Conservation (phyloP, 2,797 vertebrate species). For the Myripristis murdjan region DNA sequence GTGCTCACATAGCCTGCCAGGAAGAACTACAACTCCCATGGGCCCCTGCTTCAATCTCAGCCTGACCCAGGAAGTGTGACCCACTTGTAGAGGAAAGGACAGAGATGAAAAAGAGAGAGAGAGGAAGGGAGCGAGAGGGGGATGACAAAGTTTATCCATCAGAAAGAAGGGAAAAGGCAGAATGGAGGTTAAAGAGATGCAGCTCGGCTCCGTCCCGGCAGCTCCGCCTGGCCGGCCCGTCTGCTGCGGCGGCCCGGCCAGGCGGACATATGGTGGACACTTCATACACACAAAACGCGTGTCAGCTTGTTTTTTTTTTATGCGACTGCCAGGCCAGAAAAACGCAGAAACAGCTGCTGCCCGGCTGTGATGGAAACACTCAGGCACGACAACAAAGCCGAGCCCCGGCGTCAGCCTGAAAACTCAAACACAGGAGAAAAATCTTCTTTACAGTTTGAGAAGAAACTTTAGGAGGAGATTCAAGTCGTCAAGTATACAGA, state of each 20-base stretch:
- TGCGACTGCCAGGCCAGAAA: neutral
- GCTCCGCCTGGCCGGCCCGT: slow-evolving; percentile 70
- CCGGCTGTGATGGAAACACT: slow-evolving; percentile 1
- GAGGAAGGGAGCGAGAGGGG: neutral
- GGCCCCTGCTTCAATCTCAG: slow-evolving; percentile 65
- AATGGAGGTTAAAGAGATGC: slow-evolving; percentile 59
- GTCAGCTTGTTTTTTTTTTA: slow-evolving; percentile 29
- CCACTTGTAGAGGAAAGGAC: slow-evolving; percentile 72
- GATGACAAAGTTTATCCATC: neutral
- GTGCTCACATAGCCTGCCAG: slow-evolving; percentile 42
- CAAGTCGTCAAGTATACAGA: no score
- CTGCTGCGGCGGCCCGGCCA: slow-evolving; percentile 75
- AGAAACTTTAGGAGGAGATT: no score
- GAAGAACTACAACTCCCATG: slow-evolving; percentile 68
- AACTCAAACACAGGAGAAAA: no score
- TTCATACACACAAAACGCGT: slow-evolving; percentile 43
- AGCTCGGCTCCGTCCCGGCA: slow-evolving; percentile 44
- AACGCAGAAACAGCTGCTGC: slow-evolving; percentile 19
- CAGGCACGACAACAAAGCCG: neutral
- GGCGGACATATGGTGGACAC: slow-evolving; percentile 78
- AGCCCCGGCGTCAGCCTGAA: neutral
- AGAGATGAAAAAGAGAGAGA: slow-evolving; percentile 34
- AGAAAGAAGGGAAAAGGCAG: slow-evolving; percentile 16
- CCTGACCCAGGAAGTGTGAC: slow-evolving; percentile 77
- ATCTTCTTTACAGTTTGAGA: no score